A percentile compares a stretch with the other conserved stretches of the same genome.
These are phyloP conservation scores for Palythoa caribaeorum DNA, from an alignment of 92 coral and sea anemone genomes.

Conservation along the genomic window DNA sequence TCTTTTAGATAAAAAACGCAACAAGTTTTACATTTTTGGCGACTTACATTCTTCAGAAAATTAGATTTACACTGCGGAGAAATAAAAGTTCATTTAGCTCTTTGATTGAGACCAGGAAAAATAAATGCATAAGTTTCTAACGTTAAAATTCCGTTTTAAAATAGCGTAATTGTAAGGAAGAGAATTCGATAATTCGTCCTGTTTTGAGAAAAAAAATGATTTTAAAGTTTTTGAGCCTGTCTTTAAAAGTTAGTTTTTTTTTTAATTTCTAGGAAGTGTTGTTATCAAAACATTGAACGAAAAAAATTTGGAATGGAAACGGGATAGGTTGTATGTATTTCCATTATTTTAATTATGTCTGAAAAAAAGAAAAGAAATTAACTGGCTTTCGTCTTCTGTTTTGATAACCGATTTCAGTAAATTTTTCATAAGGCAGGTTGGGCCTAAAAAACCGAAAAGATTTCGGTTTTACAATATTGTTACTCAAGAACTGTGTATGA, in stretches of 20 bases:
- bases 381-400: neutral
- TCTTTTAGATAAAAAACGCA: no score
- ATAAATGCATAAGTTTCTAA: neutral
- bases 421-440: slow-evolving; percentile 17
- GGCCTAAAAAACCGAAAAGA: neutral
- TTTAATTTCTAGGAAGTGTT: no score
- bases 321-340: neutral
- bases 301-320: no score
- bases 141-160: neutral
- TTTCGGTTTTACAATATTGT: neutral
- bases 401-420: neutral
- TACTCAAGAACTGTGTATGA: neutral
- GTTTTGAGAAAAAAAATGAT: no score
- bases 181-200: neutral
- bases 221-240: neutral
- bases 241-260: no score
- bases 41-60: no score
- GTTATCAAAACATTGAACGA: no score
- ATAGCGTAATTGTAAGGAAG: no score
- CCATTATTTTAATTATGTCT: neutral
- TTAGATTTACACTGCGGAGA: neutral
- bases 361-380: neutral
- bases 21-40: no score
- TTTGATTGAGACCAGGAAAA: neutral
- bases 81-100: no score